These are phyloP conservation scores for Mastigias papua DNA, from an alignment of 30 jellyfish, hydroid and myxozoan species.

Conservation along the genomic window DNA sequence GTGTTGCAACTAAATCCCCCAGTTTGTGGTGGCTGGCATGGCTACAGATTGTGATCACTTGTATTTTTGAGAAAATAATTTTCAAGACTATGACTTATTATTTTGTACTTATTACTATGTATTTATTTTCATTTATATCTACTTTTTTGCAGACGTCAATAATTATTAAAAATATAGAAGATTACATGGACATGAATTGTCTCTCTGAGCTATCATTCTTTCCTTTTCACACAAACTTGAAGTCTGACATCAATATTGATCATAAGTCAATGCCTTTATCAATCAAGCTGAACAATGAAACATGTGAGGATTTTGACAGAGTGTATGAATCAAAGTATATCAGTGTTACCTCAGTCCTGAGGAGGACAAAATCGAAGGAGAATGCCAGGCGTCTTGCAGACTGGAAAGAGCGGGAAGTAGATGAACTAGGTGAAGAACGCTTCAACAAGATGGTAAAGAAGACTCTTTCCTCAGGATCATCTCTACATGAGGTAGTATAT, in stretches of 20 bases:
- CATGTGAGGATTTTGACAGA: slow-evolving; percentile 14
- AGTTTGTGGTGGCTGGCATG: no score
- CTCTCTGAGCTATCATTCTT: slow-evolving; percentile 33
- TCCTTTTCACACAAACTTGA: slow-evolving; percentile 43
- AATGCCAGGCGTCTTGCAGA: slow-evolving; percentile 21
- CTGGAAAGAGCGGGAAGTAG: slow-evolving; percentile 53
- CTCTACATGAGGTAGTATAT: slow-evolving; percentile 56
- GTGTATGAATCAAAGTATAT: slow-evolving; percentile 55
- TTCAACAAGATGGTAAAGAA: slow-evolving; percentile 34
- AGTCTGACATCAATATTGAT: not conserved
- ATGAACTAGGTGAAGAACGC: slow-evolving; percentile 23
- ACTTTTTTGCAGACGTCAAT: slow-evolving; percentile 32
- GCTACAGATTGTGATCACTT: no score
- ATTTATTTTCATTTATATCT: no score
- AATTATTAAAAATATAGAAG: slow-evolving; percentile 35
- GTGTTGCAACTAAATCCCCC: no score
- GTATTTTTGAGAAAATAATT: no score
- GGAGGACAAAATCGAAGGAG: slow-evolving; percentile 45
- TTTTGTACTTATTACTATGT: no score
- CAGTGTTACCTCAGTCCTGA: slow-evolving; percentile 75
- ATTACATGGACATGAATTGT: slow-evolving; percentile 22
- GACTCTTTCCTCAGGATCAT: slow-evolving; percentile 43
- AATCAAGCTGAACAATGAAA: slow-evolving; percentile 4
- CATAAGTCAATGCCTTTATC: slow-evolving; percentile 25
- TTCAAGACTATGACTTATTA: no score